A percentile compares a stretch with the other conserved stretches of the same genome.
Conservation (phyloP, 2,888 invertebrate genomes). For the Pimpla rufipes region DNA sequence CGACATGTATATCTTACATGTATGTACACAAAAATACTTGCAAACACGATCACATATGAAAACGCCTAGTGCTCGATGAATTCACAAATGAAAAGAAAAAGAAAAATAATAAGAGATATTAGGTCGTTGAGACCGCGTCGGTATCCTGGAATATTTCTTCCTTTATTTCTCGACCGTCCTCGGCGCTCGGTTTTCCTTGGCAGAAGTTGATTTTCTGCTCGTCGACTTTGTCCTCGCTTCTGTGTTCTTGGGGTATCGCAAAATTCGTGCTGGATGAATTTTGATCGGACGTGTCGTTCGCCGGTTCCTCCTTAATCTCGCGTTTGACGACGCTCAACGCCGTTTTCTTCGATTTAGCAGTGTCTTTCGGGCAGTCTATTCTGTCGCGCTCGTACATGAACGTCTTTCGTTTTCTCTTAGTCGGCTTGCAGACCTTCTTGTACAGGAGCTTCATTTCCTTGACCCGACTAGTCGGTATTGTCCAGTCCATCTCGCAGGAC, state of each 20-base stretch:
- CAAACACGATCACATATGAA: conserved; percentile 51
- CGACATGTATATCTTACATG: conserved; percentile 67
- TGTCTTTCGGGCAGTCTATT: conserved; percentile 71
- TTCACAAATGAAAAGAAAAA: background rate
- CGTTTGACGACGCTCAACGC: conserved; percentile 62
- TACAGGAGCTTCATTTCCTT: conserved; percentile 88
- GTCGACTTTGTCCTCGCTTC: conserved; percentile 1
- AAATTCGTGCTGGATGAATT: conserved; percentile 55
- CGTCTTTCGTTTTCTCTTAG: conserved; percentile 83
- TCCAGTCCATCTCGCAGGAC: conserved; percentile 89
- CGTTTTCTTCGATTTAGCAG: conserved; percentile 69
- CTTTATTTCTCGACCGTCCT: conserved; percentile 53
- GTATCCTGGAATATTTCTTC: conserved; percentile 56
- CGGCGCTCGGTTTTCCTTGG: conserved; percentile 40
- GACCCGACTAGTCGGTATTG: conserved; percentile 88
- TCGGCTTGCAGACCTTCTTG: conserved; percentile 86
- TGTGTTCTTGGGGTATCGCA: background rate
- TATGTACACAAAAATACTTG: conserved; percentile 64
- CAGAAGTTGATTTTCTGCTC: conserved; percentile 22
- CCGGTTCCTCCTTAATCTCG: conserved; percentile 45
- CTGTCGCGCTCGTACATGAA: conserved; percentile 83
- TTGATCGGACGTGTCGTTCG: conserved; percentile 38
- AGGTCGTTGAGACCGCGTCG: conserved; percentile 50
- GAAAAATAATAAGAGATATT: conserved; percentile 50
- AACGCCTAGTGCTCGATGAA: conserved; percentile 44